Base-by-base conservation (phyloP, 2,888 invertebrate species). In the Phaedon cochleariae region DNA sequence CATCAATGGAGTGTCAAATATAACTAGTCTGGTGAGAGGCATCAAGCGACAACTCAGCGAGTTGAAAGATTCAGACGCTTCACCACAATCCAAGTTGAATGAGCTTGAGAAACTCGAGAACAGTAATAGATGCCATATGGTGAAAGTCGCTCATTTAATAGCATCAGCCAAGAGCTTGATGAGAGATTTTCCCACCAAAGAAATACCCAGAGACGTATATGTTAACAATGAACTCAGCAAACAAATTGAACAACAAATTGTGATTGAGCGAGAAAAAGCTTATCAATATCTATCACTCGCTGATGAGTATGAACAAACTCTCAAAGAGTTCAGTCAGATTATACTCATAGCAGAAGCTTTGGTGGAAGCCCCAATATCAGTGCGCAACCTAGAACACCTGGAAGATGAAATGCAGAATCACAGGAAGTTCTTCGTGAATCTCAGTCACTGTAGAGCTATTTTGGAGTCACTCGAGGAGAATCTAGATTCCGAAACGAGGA, bases 341-440 rank as follows among this genome's bases (percentile, higher is more conserved):
- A 93, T 93, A 2, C 90, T 93, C 58, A 88, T 95, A 5, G 95
- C 95, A 0, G 93, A 95, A 80, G 90, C 91, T 46, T 83, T 95
- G 37, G 87, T 95, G 6, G 91, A 93, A 70, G 91, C 91, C 72
- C 90, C 92, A 48, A 90, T 95, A 31, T 88, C 89, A 6, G 92
- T 94, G 0, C 88, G 87, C 37, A 90, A 90, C 73, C 84, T 94
- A 67, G 90, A 92, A 74, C 92, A 94, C 75, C 84, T 95, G n/a
- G 93, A 93, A 76, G 93, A 94, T 76, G 95, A 95, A 84, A 93
- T 95, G 84, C 94, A 94, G 76, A 95, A 93, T 79, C 94, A 95
- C 76, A 87, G 95, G 41, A 94, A 93, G 78, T 95, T 95, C 85
- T 95, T 95, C 78, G 92, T 94, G 0, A 95, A 94, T 74, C 83